Base-by-base conservation (phyloP, 2,888 invertebrate genomes). In the Itoplectis maculator region DNA sequence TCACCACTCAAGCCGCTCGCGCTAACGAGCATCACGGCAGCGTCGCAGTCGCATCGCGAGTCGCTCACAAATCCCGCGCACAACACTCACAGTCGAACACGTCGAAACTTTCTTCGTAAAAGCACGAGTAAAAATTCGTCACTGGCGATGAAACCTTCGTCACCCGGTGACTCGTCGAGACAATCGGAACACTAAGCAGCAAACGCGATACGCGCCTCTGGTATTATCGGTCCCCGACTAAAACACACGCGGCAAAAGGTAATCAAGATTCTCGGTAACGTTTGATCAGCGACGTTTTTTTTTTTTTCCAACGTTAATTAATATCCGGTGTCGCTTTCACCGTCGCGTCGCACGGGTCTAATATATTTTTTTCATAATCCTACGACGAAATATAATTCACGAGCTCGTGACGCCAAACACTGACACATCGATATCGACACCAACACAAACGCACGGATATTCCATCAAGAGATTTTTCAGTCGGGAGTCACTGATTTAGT, bases 11-110 rank as follows among this genome's bases (percentile, higher is more conserved):
- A 29, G 35, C 74, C 29, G 20, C 74, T 78, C 40, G 42, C 63
- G 51, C 69, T 69, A 59, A 82, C 74, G 54, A 78, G 68, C 74
- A 70, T 78, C 74, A 69, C 54, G 56, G 63, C 18, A 15, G 65
- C 56, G 8, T 47, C 47, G 23, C 72, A 56, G 29, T 56, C 63
- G 47, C 37, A 59, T 47, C 49, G 65, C 45, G 49, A 54, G 66
- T 35, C 65, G 68, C 1, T 5, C 2, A 42, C 9, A n/a, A n/a
- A n/a, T n/a, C 5, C n/a, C 2, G 9, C n/a, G 5, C n/a, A 47
- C 42, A 8, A n/a, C 2, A 13, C n/a, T n/a, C n/a, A n/a, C n/a
- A n/a, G n/a, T n/a, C 47, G 47, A 47, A 47, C n/a, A n/a, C n/a
- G n/a, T 59, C 2, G 2, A 15, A 61, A 13, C 1, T 8, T 61